Evolutionary conservation across 2,113 vertebrate genomes (phyloP).

Genomic region (Ranitomeya imitator): DNA sequence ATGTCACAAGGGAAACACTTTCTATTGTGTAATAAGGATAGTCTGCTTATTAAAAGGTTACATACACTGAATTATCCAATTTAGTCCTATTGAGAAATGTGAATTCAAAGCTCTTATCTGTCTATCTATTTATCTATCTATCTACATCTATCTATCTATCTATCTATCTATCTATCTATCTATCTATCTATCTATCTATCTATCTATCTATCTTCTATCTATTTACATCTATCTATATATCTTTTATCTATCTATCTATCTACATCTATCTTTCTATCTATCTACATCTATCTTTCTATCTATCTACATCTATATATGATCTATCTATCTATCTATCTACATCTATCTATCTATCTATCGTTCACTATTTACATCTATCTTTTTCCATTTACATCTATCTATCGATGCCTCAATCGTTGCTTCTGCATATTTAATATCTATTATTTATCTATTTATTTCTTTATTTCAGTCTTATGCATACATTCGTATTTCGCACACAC

Average conservation of each 20-base stretch:
- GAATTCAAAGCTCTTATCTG: not conserved
- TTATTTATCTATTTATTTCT: not conserved
- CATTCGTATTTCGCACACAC: no score
- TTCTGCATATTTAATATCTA: not conserved
- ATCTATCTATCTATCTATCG: not conserved
- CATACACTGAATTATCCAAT: not conserved
- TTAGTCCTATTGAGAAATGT: not conserved
- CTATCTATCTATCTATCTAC: not conserved
- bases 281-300: not conserved
- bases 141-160: constrained; percentile 8
- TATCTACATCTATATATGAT: no score
- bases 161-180: not conserved
- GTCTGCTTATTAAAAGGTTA: not conserved
- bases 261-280: constrained; percentile 5
- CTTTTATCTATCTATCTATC: not conserved
- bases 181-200: not conserved
- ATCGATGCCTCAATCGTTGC: not conserved
- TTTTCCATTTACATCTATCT: not conserved
- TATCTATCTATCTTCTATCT: not conserved
- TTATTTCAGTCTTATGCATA: not conserved
- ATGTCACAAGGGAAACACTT: not conserved
- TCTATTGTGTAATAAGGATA: not conserved
- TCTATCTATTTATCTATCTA: not conserved
- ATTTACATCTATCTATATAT: constrained; percentile 13
- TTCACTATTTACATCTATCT: not conserved